Conservation (phyloP, 1,140 invertebrate species). For the Drosophila lacertosa region DNA sequence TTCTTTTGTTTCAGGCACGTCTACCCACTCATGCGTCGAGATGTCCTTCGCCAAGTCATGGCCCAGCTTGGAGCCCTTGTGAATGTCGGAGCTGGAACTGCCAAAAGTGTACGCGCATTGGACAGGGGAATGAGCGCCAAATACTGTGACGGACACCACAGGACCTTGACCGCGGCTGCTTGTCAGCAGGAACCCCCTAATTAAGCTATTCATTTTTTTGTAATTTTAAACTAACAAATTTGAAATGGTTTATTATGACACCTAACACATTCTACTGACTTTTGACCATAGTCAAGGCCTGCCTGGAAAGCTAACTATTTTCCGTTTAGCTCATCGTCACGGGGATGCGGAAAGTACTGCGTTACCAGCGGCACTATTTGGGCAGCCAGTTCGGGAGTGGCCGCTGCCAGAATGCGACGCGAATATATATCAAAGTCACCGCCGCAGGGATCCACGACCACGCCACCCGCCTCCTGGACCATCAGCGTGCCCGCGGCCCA, state of each 20-base stretch:
- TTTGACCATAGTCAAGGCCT: not conserved
- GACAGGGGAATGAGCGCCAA: not conserved
- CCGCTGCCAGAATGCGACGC: slow-evolving; percentile 90
- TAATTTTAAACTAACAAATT: not conserved
- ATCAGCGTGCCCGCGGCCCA: slow-evolving; percentile 93
- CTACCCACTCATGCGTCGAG: slow-evolving; percentile 91
- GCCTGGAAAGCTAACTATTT: not conserved
- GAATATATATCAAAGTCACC: slow-evolving; percentile 91
- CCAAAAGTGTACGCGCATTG: not conserved
- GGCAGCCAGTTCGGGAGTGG: slow-evolving; percentile 88
- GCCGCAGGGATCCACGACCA: slow-evolving; percentile 93
- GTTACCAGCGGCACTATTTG: slow-evolving; percentile 87
- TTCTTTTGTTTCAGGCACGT: not conserved
- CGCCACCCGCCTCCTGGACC: slow-evolving; percentile 94
- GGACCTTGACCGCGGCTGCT: not conserved
- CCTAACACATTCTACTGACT: not conserved
- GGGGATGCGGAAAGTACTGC: slow-evolving; percentile 16
- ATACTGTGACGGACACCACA: not conserved
- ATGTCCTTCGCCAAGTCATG: slow-evolving; percentile 89
- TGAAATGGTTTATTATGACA: not conserved
- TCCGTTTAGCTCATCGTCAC: not conserved
- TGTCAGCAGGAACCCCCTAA: not conserved
- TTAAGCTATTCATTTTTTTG: slow-evolving; percentile 5
- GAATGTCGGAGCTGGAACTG: not conserved
- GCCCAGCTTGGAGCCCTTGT: not conserved